Evolutionary conservation across 2,113 vertebrate genomes (phyloP).

Genomic region (Fukomys damarensis): DNA sequence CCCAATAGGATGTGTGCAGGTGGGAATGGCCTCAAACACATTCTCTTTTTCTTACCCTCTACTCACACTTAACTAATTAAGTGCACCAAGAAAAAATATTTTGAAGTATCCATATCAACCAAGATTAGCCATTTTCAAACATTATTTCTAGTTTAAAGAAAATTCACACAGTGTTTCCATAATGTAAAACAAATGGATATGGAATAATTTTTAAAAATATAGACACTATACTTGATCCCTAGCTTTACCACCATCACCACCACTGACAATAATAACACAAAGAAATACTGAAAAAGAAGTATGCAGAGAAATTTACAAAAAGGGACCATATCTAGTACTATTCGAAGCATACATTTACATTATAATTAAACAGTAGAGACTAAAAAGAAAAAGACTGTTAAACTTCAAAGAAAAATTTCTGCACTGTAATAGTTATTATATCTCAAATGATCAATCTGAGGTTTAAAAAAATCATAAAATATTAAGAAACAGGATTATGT

Average conservation of each 20-base stretch:
- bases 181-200: neutral
- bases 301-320: neutral
- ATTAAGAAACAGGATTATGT: neutral
- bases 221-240: too few species aligned
- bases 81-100: conserved; percentile 8
- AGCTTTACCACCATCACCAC: neutral
- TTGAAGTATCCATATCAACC: neutral
- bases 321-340: neutral
- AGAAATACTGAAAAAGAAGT: neutral
- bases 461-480: neutral
- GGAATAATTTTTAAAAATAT: neutral
- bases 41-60: neutral
- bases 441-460: neutral
- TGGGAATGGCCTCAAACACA: neutral
- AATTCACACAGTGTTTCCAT: neutral
- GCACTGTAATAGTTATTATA: neutral
- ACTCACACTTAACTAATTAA: neutral
- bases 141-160: neutral
- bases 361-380: neutral
- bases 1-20: neutral
- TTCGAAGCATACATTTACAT: conserved; percentile 28
- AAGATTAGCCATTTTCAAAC: neutral
- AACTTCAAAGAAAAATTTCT: conserved; percentile 7
- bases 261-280: neutral
- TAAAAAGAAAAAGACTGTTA: neutral